Evolutionary conservation across 2,888 invertebrate species (phyloP), one percentile per base, ranked within the genome.

Genomic region (Caenorhabditis wallacei): DNA sequence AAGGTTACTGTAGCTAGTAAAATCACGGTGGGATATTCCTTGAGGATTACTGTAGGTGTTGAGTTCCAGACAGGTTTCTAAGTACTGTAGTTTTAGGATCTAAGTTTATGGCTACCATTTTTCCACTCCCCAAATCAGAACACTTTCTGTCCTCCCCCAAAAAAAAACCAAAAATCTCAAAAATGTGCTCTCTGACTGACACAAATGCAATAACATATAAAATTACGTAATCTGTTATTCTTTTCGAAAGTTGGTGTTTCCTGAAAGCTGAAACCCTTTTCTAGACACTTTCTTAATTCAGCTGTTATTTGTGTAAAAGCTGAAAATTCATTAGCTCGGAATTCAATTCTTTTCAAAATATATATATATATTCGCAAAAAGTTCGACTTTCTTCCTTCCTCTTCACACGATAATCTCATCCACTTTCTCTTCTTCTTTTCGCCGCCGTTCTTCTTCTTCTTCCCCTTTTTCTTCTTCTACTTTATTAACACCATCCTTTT

Each of bases 211-310:
- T 61, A 61, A 43, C 61, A 61, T 61, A n/a, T n/a, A 24, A 43
- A 48, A 24, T 22, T n/a, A 61, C 61, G 61, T 22, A 61, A 61
- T 61, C 43, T 61, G 43, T 61, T 40, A 18, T 24, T 26, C 43
- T 24, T n/a, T 61, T 43, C 24, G n/a, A n/a, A 48, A 48, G 18
- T 10, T 22, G 59, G 59, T 43, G 61, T 61, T 61, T 61, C 61
- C 61, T 61, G 43, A 61, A 61, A 61, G 61, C 61, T 61, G 61
- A 61, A 61, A 61, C 43, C 59, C 61, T 61, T 30, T 30, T 30
- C 61, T 43, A 61, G 61, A 61, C 61, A 26, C 40, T 61, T 61
- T 43, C 13, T 59, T 8, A 30, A 30, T 61, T 22, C 61, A 61
- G 61, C 61, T 61, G 59, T 59, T 59, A 20, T 59, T 59, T 43